Conservation (phyloP, 2,888 invertebrate genomes). For the Oxycera nigricornis region DNA sequence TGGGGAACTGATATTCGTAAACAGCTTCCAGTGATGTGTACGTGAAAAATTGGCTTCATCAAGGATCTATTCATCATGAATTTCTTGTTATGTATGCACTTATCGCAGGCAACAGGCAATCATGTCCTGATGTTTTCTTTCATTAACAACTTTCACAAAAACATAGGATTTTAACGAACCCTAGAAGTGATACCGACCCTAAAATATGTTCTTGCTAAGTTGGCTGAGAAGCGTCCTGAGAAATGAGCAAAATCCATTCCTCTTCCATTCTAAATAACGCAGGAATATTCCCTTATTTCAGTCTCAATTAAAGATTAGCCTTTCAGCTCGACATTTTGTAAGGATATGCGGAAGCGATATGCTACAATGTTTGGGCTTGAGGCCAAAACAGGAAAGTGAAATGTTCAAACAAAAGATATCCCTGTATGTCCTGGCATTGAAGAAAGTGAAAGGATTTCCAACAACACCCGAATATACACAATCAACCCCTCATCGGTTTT, state of each 20-base stretch:
- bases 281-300: neutral
- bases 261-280: neutral
- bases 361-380: too few species aligned
- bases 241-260: neutral
- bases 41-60: neutral
- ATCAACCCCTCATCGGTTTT: too few species aligned
- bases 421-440: too few species aligned
- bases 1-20: too few species aligned
- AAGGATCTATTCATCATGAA: neutral
- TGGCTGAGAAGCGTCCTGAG: neutral
- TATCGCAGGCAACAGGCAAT: neutral
- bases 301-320: constrained; percentile 7
- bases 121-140: neutral
- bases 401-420: too few species aligned
- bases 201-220: too few species aligned
- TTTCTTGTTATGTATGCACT: neutral
- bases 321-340: neutral
- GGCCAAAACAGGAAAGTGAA: too few species aligned
- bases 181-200: too few species aligned
- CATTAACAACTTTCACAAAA: too few species aligned
- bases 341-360: neutral
- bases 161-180: neutral
- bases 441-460: neutral
- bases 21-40: too few species aligned
- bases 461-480: neutral